Percentiles rank a stretch among this genome's conserved stretches.
Evolutionary conservation across 2,797 vertebrate genomes (phyloP).

Genomic region (Acridotheres tristis): DNA sequence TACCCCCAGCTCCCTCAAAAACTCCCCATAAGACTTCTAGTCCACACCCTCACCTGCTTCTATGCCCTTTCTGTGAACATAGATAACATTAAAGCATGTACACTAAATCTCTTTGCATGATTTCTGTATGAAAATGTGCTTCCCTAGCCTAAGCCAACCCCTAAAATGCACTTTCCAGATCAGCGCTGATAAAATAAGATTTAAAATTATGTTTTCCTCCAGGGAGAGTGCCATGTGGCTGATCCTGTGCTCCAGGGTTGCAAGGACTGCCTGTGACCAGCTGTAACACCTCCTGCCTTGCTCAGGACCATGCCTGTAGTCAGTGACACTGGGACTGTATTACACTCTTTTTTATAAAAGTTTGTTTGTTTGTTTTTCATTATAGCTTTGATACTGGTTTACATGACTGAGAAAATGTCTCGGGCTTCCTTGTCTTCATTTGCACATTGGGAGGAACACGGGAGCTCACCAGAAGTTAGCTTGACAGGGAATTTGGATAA

Average conservation of each 20-base stretch:
- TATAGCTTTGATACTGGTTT: neutral
- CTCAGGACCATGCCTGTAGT: too few relatives aligned
- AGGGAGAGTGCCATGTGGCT: fast-evolving
- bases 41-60: neutral
- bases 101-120: fast-evolving
- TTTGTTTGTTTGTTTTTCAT: neutral
- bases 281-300: too few relatives aligned
- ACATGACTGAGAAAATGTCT: neutral
- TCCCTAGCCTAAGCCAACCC: too few relatives aligned
- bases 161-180: fast-evolving
- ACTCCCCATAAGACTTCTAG: too few relatives aligned
- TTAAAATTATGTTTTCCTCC: neutral
- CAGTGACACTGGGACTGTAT: neutral
- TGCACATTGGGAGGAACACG: neutral
- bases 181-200: neutral
- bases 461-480: neutral
- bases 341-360: neutral
- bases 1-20: neutral
- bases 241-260: neutral
- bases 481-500: conserved; percentile 26
- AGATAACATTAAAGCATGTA: fast-evolving
- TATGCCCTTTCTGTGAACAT: neutral
- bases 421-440: neutral
- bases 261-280: too few relatives aligned
- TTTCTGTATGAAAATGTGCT: neutral